Evolutionary conservation across 2,797 vertebrate genomes (phyloP), one percentile per base, ranked within the genome.

Genomic region (Malurus splendens): DNA sequence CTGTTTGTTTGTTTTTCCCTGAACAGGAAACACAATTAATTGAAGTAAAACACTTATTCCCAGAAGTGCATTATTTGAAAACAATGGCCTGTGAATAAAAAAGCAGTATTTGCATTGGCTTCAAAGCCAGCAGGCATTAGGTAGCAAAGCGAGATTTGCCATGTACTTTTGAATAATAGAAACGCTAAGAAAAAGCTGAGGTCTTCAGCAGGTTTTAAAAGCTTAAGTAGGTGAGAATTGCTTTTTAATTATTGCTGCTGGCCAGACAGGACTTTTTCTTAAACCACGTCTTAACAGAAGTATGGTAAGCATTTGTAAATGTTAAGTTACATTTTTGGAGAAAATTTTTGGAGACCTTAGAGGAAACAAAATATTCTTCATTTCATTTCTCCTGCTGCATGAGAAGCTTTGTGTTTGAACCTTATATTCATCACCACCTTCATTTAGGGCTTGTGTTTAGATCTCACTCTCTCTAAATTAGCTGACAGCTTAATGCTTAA

Each of bases 11-110:
- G 70, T 65, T 92, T 91, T 59, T 88, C 64, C 72, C 75, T 42
- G 33, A 84, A 85, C 41, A 81, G 90, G 74, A 93, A 93, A 81
- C 77, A 33, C 38, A 93, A 87, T 91, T 89, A 93, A 92, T 91
- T 93, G 27, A 83, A 76, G 81, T 85, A 79, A 90, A 95, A 86
- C 64, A 55, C 66, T 79, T 82, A 87, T 51, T 92, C 87, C 86
- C 84, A 24, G 76, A 90, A 89, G 82, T 15, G 9, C 17, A 83
- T 39, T 71, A 41, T 70, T 90, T 89, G 79, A 80, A 94, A 92
- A 78, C 78, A 87, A 67, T 68, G 65, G 47, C 23, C 50, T 76
- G 22, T 84, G 86, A 85, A 84, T 88, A 86, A 90, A 86, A 67
- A 79, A 82, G 71, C 61, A 66, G 18, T 57, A 68, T 71, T 70